These are phyloP conservation scores for Lophius piscatorius DNA, from an alignment of 2,113 vertebrate species.

Conservation along the genomic window DNA sequence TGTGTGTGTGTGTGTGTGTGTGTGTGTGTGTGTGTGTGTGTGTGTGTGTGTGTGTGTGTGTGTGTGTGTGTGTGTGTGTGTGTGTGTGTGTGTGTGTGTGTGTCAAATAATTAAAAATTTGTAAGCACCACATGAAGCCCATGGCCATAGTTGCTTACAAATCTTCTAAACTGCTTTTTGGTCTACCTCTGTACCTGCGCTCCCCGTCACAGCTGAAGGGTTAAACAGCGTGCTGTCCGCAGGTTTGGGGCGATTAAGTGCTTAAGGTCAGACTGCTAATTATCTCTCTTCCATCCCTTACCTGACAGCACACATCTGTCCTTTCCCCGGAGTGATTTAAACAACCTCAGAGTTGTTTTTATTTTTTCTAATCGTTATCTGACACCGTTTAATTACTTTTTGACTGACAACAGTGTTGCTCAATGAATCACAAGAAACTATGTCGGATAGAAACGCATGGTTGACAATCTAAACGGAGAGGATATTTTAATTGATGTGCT, in stretches of 20 bases:
- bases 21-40: too few species aligned
- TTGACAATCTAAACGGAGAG: too few species aligned
- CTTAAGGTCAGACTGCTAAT: slow-evolving; percentile 79
- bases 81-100: too few species aligned
- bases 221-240: slow-evolving; percentile 57
- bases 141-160: slow-evolving; percentile 40
- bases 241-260: slow-evolving; percentile 75
- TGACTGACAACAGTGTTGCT: not conserved
- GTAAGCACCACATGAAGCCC: slow-evolving; percentile 54
- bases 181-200: slow-evolving; percentile 24
- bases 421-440: not conserved
- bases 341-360: slow-evolving; percentile 60
- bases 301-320: slow-evolving; percentile 64
- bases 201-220: slow-evolving; percentile 43
- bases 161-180: slow-evolving; percentile 40
- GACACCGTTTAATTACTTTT: not conserved
- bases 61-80: too few species aligned
- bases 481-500: too few species aligned
- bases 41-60: too few species aligned
- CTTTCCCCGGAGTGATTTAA: slow-evolving; percentile 65
- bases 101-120: slow-evolving; percentile 60
- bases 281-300: slow-evolving; percentile 63
- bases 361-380: slow-evolving; percentile 28
- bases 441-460: too few species aligned
- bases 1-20: too few species aligned